A percentile compares a stretch with the other conserved stretches of the same genome.
Conservation (phyloP, 2,797 vertebrate species). For the Morus bassanus region DNA sequence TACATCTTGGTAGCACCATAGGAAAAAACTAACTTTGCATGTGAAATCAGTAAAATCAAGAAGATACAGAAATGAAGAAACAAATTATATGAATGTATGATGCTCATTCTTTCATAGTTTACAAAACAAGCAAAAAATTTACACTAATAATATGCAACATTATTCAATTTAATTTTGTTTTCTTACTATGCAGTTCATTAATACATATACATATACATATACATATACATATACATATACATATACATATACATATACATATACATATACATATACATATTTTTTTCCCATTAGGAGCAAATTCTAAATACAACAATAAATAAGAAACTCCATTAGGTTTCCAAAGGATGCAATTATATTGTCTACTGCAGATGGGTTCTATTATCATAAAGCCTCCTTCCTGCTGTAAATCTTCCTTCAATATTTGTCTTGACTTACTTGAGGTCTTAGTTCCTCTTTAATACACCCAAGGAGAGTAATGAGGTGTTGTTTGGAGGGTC, state of each 20-base stretch:
- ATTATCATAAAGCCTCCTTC: background rate
- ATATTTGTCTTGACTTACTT: background rate
- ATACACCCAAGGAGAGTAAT: background rate
- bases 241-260: background rate
- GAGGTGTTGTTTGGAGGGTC: background rate
- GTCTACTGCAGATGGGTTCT: background rate
- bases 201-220: background rate
- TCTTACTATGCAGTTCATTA: background rate
- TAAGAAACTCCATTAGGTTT: background rate
- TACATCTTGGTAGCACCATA: background rate
- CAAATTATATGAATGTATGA: background rate
- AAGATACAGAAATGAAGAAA: background rate
- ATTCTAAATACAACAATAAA: background rate
- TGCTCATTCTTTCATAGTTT: background rate
- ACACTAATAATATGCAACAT: background rate
- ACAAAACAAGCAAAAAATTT: background rate
- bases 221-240: no score
- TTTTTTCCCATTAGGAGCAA: background rate
- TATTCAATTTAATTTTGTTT: background rate
- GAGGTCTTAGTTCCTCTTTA: background rate
- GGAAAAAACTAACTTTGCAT: background rate
- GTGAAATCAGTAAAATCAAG: background rate
- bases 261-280: background rate
- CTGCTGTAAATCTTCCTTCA: background rate
- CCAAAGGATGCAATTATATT: background rate